These are phyloP conservation scores for Chiloscyllium punctatum DNA, from an alignment of 2,797 vertebrate genomes.

Conservation along the genomic window DNA sequence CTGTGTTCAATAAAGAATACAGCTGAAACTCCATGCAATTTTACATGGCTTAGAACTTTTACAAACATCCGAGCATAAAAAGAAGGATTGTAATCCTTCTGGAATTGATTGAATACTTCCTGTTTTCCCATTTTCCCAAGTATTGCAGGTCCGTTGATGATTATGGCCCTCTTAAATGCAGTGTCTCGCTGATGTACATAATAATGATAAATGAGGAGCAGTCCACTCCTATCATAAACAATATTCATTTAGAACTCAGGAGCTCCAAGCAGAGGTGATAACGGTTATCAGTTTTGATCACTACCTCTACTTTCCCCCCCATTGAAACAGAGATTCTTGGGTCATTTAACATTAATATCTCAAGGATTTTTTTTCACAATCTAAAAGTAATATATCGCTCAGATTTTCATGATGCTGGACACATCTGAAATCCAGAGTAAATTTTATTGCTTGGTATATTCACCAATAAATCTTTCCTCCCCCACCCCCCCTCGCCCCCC, in stretches of 20 bases:
- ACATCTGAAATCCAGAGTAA: conserved; percentile 56
- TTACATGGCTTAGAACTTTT: conserved; percentile 60
- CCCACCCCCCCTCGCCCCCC: no score
- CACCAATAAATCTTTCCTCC: not conserved
- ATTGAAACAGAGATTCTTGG: not conserved
- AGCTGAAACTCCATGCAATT: conserved; percentile 57
- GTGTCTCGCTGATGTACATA: not conserved
- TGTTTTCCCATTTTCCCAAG: conserved; percentile 49
- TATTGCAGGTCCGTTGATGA: not conserved
- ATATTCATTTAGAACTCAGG: not conserved
- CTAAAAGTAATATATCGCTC: not conserved
- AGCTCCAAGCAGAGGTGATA: not conserved
- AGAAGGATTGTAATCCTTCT: conserved; percentile 44
- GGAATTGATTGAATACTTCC: conserved; percentile 63
- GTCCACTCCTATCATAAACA: not conserved
- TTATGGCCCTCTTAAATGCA: not conserved
- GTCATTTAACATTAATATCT: not conserved
- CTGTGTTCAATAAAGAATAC: conserved; percentile 63
- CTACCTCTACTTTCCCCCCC: no score
- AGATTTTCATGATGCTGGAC: conserved; percentile 38
- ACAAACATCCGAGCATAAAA: conserved; percentile 63
- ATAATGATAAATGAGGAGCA: conserved; percentile 16
- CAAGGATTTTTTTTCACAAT: not conserved
- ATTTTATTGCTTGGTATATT: conserved; percentile 49
- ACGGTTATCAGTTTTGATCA: not conserved